Base-by-base conservation (phyloP, 2,888 invertebrate species). In the Protophormia terraenovae region DNA sequence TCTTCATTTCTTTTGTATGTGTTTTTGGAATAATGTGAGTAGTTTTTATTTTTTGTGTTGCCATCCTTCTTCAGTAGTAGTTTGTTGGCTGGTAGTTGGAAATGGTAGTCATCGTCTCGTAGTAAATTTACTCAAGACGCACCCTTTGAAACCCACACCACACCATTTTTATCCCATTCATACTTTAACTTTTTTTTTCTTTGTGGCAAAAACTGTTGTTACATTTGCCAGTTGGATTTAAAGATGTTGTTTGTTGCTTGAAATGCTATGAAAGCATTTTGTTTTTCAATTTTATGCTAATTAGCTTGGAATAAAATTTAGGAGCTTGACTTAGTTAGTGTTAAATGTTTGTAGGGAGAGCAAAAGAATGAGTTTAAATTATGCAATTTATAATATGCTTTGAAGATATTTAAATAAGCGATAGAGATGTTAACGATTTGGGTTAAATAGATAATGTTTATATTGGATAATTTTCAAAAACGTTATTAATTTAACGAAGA, bases 281-380 rank as follows among this genome's bases (percentile, higher is more conserved):
- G n/a, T n/a, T 91, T 89, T 53, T 69, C 89, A 91, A 91, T 91
- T 91, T 91, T 91, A 91, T 91, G 91, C 91, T 91, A 91, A 91
- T 91, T 91, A 91, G 90, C 87, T 88, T 87, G 87, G 89, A 90
- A 90, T 88, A 87, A 87, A 71, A 69, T 73, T 69, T 38, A 71
- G 64, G 14, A 66, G 69, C 69, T 73, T 24, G 72, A n/a, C 10
- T 50, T 32, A 66, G 69, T 67, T 77, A 50, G 55, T 84, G 41
- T 24, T 29, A 29, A n/a, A n/a, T 47, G 66, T 27, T 75, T 53
- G n/a, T n/a, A n/a, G n/a, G n/a, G n/a, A n/a, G n/a, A n/a, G n/a
- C n/a, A n/a, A n/a, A n/a, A n/a, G 47, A 55, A 22, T 22, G 38
- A 29, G 38, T 62, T 29, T 38, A 45, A 22, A 38, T n/a, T n/a